phyloP scores from a whole-genome alignment of 2,888 invertebrate species.

The Mythimna impura region DNA sequence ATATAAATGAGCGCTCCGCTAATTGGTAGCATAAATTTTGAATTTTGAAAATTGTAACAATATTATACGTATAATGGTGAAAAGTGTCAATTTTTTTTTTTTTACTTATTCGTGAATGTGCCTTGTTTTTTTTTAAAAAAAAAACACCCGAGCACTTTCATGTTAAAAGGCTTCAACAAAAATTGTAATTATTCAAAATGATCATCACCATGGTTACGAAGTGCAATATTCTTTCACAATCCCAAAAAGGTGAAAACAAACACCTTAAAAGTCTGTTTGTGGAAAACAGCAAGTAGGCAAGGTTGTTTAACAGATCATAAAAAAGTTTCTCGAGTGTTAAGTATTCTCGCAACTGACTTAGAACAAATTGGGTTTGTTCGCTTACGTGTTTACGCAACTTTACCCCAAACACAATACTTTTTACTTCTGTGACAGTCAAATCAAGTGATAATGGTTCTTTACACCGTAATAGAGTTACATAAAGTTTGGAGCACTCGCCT shows the following conservation, averaged over 20 bases:
- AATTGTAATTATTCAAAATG: slow-evolving; percentile 18
- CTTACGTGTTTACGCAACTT: slow-evolving; percentile 62
- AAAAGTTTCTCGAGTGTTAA: slow-evolving; percentile 64
- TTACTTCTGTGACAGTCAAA: slow-evolving; percentile 66
- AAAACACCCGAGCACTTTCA: background rate
- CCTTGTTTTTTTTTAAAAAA: background rate
- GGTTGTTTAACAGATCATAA: slow-evolving; percentile 66
- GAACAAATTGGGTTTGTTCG: slow-evolving; percentile 54
- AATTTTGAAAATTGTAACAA: too few relatives aligned
- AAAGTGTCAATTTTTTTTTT: background rate
- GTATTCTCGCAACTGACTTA: slow-evolving; percentile 50
- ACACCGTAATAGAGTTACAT: slow-evolving; percentile 80
- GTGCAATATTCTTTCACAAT: slow-evolving; percentile 44
- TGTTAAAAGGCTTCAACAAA: background rate
- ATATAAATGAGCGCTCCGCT: too few relatives aligned
- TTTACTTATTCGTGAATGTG: too few relatives aligned
- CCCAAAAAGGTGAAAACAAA: slow-evolving; percentile 50
- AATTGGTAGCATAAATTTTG: too few relatives aligned
- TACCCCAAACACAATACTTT: slow-evolving; percentile 63
- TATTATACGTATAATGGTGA: too few relatives aligned
- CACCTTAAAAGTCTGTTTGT: slow-evolving; percentile 44
- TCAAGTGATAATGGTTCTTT: slow-evolving; percentile 70
- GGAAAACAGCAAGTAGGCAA: slow-evolving; percentile 55
- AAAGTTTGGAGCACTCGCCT: slow-evolving; percentile 80
- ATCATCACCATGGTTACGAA: slow-evolving; percentile 33